A percentile compares a stretch with the other conserved stretches of the same genome.
These are phyloP conservation scores for Sebastes elongatus DNA, from an alignment of 2,797 vertebrate genomes.

Conservation along the genomic window DNA sequence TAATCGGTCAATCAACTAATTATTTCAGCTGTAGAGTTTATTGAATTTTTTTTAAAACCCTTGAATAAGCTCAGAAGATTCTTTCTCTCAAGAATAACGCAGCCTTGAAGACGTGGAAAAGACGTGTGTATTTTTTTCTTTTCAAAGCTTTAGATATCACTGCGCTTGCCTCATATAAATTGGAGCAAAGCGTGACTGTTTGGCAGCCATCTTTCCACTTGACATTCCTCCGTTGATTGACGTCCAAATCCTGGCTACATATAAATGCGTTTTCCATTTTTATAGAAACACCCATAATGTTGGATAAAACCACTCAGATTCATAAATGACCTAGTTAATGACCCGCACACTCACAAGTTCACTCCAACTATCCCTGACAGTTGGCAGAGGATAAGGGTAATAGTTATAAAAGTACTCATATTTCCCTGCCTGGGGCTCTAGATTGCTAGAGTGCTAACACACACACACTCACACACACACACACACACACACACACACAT, in stretches of 20 bases:
- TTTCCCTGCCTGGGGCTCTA: constrained; percentile 12
- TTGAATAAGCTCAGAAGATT: background rate
- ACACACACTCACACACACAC: background rate
- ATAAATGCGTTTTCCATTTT: background rate
- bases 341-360: background rate
- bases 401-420: constrained; percentile 37
- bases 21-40: background rate
- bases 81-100: background rate
- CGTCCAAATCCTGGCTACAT: background rate
- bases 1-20: background rate
- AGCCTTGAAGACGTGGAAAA: background rate
- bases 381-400: constrained; percentile 32
- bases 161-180: background rate
- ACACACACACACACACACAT: background rate
- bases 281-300: background rate
- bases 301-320: constrained; percentile 5
- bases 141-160: background rate
- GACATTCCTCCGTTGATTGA: background rate
- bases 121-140: rapidly evolving
- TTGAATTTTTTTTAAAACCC: background rate
- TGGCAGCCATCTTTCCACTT: background rate
- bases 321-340: constrained; percentile 27
- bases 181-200: background rate
- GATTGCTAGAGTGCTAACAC: constrained; percentile 19
- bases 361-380: background rate